Evolutionary conservation across 1,140 invertebrate species (phyloP), one percentile per base, ranked within the genome.

Genomic region (Drosophila nigrodunni): DNA sequence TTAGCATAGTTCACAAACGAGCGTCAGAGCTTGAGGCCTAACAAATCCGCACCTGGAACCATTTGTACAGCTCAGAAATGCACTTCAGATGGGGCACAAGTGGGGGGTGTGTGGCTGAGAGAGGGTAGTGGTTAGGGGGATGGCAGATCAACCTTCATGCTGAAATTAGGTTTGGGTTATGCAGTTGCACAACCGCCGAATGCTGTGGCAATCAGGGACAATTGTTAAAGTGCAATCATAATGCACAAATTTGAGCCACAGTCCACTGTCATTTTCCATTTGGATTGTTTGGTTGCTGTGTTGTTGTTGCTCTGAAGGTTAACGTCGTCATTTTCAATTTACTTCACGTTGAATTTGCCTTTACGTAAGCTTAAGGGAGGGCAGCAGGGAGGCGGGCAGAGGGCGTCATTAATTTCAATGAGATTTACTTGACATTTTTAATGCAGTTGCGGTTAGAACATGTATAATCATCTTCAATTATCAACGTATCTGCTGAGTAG

Each of bases 171-270:
- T n/a, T 30, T 5, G 37, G 3, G 11, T 7, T 30, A 10, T 39
- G 9, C n/a, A 54, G 62, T 75, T 75, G 73, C 73, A 71, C 60
- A 75, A 75, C 46, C 55, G 55, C n/a, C 37, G 39, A 44, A 43
- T 39, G 44, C 43, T n/a, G n/a, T 25, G 59, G 68, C 73, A 71
- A 75, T 75, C 73, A 71, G 67, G 59, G 59, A 71, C 73, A 75
- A 75, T 71, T 75, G 67, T 65, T 71, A 65, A 58, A 75, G 73
- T 75, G 73, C 73, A 71, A 71, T 75, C 60, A 75, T 75, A 71
- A 75, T 75, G 67, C 73, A 69, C 50, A 65, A 75, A 65, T 71
- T 65, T 41, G 41, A 68, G 35, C 37, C 68, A 60, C 34, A 18
- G 60, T 39, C 52, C 50, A 65, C 39, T 61, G 65, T n/a, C 58